Evolutionary conservation across 2,888 invertebrate genomes (phyloP).

Genomic region (Tetragonisca angustula): DNA sequence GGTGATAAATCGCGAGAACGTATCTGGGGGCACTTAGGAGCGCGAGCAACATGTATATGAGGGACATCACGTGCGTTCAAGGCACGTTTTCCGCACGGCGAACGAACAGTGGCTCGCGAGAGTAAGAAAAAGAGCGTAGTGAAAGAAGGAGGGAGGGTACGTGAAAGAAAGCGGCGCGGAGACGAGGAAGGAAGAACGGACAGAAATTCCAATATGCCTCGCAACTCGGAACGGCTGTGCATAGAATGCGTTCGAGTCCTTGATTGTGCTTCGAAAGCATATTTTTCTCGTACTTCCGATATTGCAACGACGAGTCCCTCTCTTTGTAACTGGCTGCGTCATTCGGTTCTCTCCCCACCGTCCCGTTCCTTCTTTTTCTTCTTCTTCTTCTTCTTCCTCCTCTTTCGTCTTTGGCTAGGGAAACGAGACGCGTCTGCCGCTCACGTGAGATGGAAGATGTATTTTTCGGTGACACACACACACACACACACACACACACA

Average conservation of each 20-base stretch:
- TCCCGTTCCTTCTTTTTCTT: neutral
- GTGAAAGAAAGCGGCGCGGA: neutral
- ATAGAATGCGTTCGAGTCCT: slow-evolving; percentile 81
- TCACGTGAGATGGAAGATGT: slow-evolving; percentile 33
- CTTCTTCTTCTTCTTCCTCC: slow-evolving; percentile 14
- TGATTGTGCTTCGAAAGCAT: slow-evolving; percentile 82
- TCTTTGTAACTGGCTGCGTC: slow-evolving; percentile 70
- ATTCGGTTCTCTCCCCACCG: slow-evolving; percentile 34
- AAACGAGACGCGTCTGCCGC: slow-evolving; percentile 27
- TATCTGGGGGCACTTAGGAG: slow-evolving; percentile 55
- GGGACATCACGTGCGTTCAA: slow-evolving; percentile 58
- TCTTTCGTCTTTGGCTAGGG: neutral
- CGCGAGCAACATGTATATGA: slow-evolving; percentile 50
- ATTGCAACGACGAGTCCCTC: slow-evolving; percentile 72
- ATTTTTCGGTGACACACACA: slow-evolving; percentile 47
- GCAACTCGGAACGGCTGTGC: slow-evolving; percentile 78
- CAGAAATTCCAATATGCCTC: slow-evolving; percentile 82
- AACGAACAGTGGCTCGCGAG: slow-evolving; percentile 23
- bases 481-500: neutral
- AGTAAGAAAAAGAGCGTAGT: slow-evolving; percentile 21
- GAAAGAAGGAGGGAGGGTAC: neutral
- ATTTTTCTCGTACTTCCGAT: slow-evolving; percentile 79
- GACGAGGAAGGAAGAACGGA: slow-evolving; percentile 62
- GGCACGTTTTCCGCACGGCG: slow-evolving; percentile 57
- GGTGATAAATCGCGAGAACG: slow-evolving; percentile 64